phyloP scores from a whole-genome alignment of 2,888 invertebrate genomes.

The Hybos culiciformis region DNA sequence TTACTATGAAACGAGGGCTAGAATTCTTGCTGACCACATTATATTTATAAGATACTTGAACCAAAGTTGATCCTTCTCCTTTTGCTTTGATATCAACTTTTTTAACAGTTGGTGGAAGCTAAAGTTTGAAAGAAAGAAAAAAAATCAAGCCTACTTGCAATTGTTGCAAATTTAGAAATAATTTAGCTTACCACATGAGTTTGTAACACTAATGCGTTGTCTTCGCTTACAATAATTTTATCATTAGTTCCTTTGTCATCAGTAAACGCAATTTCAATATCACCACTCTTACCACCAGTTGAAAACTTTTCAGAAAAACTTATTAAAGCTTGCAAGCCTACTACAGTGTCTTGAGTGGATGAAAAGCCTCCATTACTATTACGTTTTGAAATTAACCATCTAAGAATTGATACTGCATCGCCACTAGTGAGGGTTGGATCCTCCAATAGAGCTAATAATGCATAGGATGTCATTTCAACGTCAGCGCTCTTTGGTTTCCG shows the following conservation, averaged over 20 bases:
- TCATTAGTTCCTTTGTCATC: slow-evolving; percentile 18
- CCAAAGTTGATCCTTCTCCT: slow-evolving; percentile 65
- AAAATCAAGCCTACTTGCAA: too few relatives aligned
- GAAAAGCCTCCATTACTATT: slow-evolving; percentile 56
- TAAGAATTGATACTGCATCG: slow-evolving; percentile 41
- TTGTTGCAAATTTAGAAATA: too few relatives aligned
- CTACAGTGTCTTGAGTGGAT: slow-evolving; percentile 66
- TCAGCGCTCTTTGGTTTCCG: slow-evolving; percentile 49
- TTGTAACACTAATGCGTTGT: slow-evolving; percentile 71
- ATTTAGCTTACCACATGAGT: slow-evolving; percentile 49
- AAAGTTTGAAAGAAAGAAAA: background rate
- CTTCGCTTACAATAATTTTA: slow-evolving; percentile 43
- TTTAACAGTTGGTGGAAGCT: slow-evolving; percentile 36
- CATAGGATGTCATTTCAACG: slow-evolving; percentile 81
- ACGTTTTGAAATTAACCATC: slow-evolving; percentile 59
- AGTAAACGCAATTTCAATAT: slow-evolving; percentile 23
- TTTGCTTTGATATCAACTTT: slow-evolving; percentile 59
- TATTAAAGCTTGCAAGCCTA: slow-evolving; percentile 57
- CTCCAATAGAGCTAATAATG: slow-evolving; percentile 52
- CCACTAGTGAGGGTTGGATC: too few relatives aligned
- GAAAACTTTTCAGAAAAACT: slow-evolving; percentile 48
- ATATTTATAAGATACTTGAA: slow-evolving; percentile 67
- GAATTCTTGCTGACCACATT: slow-evolving; percentile 77
- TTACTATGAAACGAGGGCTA: slow-evolving; percentile 74
- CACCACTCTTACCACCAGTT: slow-evolving; percentile 21